These are phyloP conservation scores for Leptodactylus fallax DNA, from an alignment of 2,797 vertebrate genomes.

Conservation along the genomic window DNA sequence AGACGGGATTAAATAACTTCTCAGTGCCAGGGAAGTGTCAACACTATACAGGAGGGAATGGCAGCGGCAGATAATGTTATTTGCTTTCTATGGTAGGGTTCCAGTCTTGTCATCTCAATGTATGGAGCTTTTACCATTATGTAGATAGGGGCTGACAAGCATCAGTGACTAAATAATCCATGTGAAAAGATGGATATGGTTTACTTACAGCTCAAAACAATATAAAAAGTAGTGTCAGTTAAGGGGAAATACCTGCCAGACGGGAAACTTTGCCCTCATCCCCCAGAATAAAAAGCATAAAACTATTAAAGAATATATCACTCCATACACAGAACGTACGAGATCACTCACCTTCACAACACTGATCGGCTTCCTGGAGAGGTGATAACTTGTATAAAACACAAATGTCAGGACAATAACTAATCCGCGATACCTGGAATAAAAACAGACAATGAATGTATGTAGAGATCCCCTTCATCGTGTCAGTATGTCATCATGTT, in stretches of 20 bases:
- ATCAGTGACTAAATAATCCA: not conserved
- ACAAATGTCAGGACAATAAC: constrained; percentile 91
- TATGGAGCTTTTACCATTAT: not conserved
- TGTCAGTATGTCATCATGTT: not conserved
- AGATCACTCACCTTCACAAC: constrained; percentile 88
- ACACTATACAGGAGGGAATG: not conserved
- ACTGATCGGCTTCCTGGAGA: constrained; percentile 96
- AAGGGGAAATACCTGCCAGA: no score
- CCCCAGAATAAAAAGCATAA: not conserved
- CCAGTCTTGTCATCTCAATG: not conserved
- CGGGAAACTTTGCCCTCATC: not conserved
- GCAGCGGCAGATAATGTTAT: not conserved
- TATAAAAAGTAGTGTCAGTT: not conserved
- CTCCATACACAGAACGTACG: not conserved
- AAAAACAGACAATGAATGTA: not conserved
- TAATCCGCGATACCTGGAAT: constrained; percentile 86
- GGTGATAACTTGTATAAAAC: constrained; percentile 92
- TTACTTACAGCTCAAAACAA: not conserved
- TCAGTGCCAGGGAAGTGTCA: not conserved
- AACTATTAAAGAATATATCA: no score
- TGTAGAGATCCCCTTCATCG: not conserved
- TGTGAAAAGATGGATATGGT: not conserved
- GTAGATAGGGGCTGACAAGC: no score
- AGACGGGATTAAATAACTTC: not conserved
- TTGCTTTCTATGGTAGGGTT: not conserved